Percentiles rank a stretch among this genome's conserved stretches.
Conservation (phyloP, 2,113 vertebrate genomes). For the Phaetusa simplex region DNA sequence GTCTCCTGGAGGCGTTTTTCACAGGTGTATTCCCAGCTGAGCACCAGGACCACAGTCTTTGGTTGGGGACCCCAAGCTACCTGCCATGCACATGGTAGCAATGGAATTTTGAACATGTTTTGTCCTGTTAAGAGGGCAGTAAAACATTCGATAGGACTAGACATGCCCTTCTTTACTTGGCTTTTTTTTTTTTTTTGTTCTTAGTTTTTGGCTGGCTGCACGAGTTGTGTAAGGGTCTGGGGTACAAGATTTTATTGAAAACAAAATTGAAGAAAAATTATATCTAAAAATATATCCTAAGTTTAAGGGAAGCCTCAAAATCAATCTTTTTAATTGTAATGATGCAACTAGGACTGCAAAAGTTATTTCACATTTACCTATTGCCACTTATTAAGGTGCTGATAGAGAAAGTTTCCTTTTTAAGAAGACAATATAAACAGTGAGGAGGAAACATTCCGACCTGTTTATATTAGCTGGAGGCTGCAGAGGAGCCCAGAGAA, state of each 20-base stretch:
- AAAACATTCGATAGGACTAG: neutral
- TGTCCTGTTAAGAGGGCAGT: neutral
- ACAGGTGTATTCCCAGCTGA: neutral
- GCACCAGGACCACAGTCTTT: neutral
- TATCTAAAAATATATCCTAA: neutral
- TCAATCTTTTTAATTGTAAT: neutral
- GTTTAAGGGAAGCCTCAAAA: neutral
- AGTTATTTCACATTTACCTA: constrained; percentile 43
- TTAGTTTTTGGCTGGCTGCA: neutral
- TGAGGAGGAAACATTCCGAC: constrained; percentile 36
- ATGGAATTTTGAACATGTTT: neutral
- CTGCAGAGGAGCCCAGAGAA: neutral
- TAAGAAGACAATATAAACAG: constrained; percentile 61
- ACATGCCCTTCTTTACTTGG: neutral
- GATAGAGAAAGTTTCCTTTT: constrained; percentile 64
- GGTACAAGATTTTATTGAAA: neutral
- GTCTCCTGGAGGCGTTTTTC: neutral
- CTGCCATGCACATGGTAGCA: rapidly evolving
- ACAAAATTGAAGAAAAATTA: neutral
- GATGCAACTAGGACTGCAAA: neutral
- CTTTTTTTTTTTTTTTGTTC: neutral
- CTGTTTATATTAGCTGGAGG: constrained; percentile 68
- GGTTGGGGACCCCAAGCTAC: neutral
- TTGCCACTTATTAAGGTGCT: constrained; percentile 49
- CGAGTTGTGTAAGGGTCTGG: neutral